Percentiles rank a stretch among this genome's conserved stretches.
phyloP scores from a whole-genome alignment of 2,888 invertebrate species.

The Tineola bisselliella region DNA sequence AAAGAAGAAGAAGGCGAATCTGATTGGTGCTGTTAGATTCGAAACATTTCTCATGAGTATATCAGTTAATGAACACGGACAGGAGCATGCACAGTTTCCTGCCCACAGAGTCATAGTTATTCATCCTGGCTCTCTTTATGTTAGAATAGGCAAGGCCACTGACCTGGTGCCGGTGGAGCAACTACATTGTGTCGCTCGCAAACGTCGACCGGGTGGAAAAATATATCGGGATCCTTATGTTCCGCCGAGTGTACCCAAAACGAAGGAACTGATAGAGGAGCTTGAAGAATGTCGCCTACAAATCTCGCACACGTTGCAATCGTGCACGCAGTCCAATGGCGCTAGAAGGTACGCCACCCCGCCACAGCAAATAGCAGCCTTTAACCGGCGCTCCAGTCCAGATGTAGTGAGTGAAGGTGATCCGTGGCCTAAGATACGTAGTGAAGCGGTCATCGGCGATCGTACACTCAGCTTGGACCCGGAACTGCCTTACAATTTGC shows the following conservation, averaged over 20 bases:
- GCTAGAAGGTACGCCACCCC: constrained; percentile 84
- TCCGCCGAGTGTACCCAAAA: constrained; percentile 72
- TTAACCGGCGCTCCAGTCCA: constrained; percentile 81
- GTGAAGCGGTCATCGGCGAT: constrained; percentile 78
- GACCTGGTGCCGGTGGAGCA: constrained; percentile 87
- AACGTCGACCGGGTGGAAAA: constrained; percentile 63
- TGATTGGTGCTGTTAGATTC: no score
- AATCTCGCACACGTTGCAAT: constrained; percentile 86
- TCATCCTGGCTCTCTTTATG: constrained; percentile 91
- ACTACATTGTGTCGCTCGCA: constrained; percentile 86
- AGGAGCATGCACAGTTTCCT: constrained; percentile 72
- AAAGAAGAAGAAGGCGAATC: no score
- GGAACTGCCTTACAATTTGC: constrained; percentile 80
- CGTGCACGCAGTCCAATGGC: constrained; percentile 85
- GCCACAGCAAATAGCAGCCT: constrained; percentile 88
- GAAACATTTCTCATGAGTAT: constrained; percentile 40
- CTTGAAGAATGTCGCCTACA: constrained; percentile 86
- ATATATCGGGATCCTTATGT: constrained; percentile 72
- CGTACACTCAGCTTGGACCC: constrained; percentile 77
- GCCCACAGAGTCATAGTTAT: constrained; percentile 90
- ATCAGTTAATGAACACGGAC: constrained; percentile 47
- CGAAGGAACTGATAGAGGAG: constrained; percentile 76
- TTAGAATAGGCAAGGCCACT: constrained; percentile 90
- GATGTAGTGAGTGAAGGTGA: constrained; percentile 70
- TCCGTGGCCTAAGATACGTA: constrained; percentile 72